Evolutionary conservation across 2,888 invertebrate species (phyloP), one percentile per base, ranked within the genome.

Genomic region (Geotrupes spiniger): DNA sequence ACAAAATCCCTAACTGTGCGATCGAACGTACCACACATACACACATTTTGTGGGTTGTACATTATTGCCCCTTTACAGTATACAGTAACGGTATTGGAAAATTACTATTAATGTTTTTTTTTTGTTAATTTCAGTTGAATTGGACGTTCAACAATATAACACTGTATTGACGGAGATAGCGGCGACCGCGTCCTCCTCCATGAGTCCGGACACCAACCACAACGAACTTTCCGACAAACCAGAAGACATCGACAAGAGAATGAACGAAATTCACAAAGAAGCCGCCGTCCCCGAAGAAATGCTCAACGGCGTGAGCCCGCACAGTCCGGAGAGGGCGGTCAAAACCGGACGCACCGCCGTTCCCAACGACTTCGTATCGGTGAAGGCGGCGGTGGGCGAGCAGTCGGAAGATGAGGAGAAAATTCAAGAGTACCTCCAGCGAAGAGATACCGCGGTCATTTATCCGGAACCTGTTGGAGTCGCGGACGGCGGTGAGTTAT

Each of bases 361-460:
- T 29, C 58, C 61, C 10, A 56, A 60, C 42, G 64, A 62, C 28
- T 52, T 59, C 36, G 56, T 61, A 25, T 65, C 64, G 2, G 64
- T 56, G 8, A 64, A 63, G 46, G 63, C 66, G 11, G 65, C 64
- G 6, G 61, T 63, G 15, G 67, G 62, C 2, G 65, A 64, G 42
- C 50, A 36, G 17, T 53, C 54, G 4, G 65, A 66, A 42, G 72
- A 73, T 39, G 72, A 72, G 29, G 72, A 73, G 37, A 70, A 69
- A 55, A 74, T 77, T 33, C 65, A 73, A 54, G 76, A 76, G 61
- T 74, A 75, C 60, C 67, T 78, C 60, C 69, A 70, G 53, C 66
- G 77, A 46, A 72, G 72, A 49, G 77, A 78, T 62, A 78, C 78
- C 3, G 77, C 76, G 12, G 76, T 78, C 51, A 77, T 78, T 54